These are phyloP conservation scores for Lordiphosa mommai DNA, from an alignment of 1,140 invertebrate genomes.

Conservation along the genomic window DNA sequence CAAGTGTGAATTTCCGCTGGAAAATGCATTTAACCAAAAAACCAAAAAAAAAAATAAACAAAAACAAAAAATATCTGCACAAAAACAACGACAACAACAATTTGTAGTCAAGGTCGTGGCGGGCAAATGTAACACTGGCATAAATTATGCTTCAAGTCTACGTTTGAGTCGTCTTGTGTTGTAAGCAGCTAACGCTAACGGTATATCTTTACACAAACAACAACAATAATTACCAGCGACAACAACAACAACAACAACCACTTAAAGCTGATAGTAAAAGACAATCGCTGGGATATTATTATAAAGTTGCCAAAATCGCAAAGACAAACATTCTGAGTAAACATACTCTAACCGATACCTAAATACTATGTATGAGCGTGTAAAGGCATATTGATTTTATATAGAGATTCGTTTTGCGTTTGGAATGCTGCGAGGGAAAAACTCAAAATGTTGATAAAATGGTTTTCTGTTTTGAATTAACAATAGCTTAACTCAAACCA, in stretches of 20 bases:
- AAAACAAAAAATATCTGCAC: constrained; percentile 13
- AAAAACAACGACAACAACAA: constrained; percentile 38
- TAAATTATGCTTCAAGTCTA: constrained; percentile 59
- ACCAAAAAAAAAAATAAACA: constrained; percentile 2
- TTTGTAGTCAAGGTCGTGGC: constrained; percentile 65
- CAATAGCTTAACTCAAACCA: no score
- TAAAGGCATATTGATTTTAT: neutral
- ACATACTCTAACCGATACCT: constrained; percentile 7
- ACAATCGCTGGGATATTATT: constrained; percentile 44
- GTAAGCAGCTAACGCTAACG: constrained; percentile 44
- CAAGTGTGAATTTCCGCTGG: constrained; percentile 70
- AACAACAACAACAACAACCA: constrained; percentile 35
- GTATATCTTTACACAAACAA: constrained; percentile 19
- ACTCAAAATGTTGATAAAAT: no score
- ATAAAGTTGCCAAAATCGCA: constrained; percentile 24
- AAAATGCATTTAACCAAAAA: constrained; percentile 25
- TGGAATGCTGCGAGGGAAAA: no score
- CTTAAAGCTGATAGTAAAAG: constrained; percentile 14
- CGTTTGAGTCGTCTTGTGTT: constrained; percentile 7
- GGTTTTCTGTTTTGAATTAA: no score
- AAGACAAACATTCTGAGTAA: constrained; percentile 28
- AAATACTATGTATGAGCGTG: neutral
- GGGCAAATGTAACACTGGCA: constrained; percentile 66
- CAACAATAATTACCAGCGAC: constrained; percentile 14
- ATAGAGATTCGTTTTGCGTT: neutral